Percentiles rank a stretch among this genome's conserved stretches.
Conservation (phyloP, 1,140 invertebrate species). For the Zelostemma sp. region DNA sequence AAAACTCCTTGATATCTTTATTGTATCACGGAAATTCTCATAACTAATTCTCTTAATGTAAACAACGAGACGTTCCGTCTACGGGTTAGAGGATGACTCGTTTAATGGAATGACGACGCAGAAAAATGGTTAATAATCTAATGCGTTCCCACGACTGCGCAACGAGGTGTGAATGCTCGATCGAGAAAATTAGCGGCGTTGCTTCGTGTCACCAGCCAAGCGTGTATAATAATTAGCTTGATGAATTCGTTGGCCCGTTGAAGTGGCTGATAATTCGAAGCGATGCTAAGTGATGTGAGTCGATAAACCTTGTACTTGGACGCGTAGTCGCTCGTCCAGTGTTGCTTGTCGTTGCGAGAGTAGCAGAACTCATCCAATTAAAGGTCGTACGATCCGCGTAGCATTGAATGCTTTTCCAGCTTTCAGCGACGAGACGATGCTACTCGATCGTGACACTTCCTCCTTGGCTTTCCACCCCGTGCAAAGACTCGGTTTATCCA, state of each 20-base stretch:
- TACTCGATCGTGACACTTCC: constrained; percentile 22
- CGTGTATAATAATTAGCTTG: constrained; percentile 61
- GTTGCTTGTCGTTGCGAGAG: constrained; percentile 23
- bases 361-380: constrained; percentile 56
- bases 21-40: too few relatives aligned
- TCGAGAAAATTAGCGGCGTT: constrained; percentile 21
- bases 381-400: constrained; percentile 38
- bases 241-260: constrained; percentile 54
- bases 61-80: too few relatives aligned
- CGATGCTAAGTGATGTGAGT: constrained; percentile 55
- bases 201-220: constrained; percentile 28
- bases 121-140: constrained; percentile 2
- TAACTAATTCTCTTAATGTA: too few relatives aligned
- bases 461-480: constrained; percentile 21
- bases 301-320: constrained; percentile 48
- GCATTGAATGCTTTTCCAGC: constrained; percentile 34
- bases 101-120: background rate
- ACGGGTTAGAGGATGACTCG: background rate
- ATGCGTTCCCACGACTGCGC: constrained; percentile 13
- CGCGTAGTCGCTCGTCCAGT: background rate
- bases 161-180: constrained; percentile 37
- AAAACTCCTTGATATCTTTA: background rate
- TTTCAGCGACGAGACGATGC: constrained; percentile 36
- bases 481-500: constrained; percentile 5
- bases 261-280: constrained; percentile 52